Percentiles rank a stretch among this genome's conserved stretches.
phyloP scores from a whole-genome alignment of 2,113 vertebrate species.

The Erythrolamprus reginae region DNA sequence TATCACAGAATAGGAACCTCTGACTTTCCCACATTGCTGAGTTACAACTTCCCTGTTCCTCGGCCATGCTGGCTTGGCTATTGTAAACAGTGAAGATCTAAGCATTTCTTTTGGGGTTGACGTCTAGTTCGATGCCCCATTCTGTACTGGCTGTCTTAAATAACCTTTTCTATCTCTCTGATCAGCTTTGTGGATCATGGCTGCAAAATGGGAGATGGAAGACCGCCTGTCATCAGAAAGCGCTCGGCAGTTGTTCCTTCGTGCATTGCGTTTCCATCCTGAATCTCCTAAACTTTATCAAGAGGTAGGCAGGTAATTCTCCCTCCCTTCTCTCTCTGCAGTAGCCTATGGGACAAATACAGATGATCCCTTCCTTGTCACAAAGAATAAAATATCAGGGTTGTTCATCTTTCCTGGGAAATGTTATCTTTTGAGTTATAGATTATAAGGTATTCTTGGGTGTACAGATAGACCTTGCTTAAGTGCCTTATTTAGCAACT shows the following conservation, averaged over 20 bases:
- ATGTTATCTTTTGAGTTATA: background rate
- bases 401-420: background rate
- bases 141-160: background rate
- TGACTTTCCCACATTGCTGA: background rate
- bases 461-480: background rate
- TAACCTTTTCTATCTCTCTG: background rate
- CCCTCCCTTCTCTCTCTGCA: too few species aligned
- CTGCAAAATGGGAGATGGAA: slow-evolving; percentile 96
- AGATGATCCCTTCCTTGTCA: background rate
- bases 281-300: slow-evolving; percentile 87
- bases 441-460: background rate
- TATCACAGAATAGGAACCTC: background rate
- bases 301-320: slow-evolving; percentile 73
- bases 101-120: background rate
- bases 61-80: background rate
- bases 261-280: slow-evolving; percentile 94
- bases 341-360: too few species aligned
- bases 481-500: background rate
- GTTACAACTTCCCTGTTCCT: background rate
- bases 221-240: slow-evolving; percentile 87
- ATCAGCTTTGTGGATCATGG: slow-evolving; percentile 94
- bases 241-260: slow-evolving; percentile 89
- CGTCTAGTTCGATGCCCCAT: background rate
- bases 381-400: background rate
- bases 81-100: background rate